Evolutionary conservation across 2,113 vertebrate genomes (phyloP).

Genomic region (Neotragus moschatus): DNA sequence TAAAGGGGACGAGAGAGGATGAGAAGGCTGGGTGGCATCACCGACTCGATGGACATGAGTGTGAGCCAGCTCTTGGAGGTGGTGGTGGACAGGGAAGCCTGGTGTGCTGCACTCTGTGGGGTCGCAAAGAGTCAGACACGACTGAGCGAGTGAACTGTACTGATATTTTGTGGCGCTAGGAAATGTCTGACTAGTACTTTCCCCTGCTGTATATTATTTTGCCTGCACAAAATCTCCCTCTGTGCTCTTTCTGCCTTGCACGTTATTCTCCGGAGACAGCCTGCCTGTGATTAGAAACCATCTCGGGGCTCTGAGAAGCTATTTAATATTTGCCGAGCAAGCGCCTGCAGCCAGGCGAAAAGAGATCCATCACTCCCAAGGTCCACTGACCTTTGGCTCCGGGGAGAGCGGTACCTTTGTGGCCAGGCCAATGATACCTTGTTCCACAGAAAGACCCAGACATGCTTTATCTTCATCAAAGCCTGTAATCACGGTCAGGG

Average conservation of each 20-base stretch:
- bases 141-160: background rate
- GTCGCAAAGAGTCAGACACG: background rate
- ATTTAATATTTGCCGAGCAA: background rate
- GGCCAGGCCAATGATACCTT: background rate
- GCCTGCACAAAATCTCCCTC: background rate
- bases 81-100: background rate
- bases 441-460: background rate
- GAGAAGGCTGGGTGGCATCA: background rate
- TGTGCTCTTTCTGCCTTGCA: background rate
- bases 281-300: background rate
- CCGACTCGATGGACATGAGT: background rate
- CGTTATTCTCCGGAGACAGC: background rate
- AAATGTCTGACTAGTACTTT: background rate
- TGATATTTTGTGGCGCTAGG: background rate
- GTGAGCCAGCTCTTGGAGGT: background rate
- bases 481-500: background rate
- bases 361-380: background rate
- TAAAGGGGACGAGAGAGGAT: background rate
- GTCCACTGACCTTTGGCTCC: background rate
- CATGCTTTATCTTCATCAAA: background rate
- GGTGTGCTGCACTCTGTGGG: background rate
- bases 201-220: background rate
- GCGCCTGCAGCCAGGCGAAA: accelerated
- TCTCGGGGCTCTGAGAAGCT: background rate
- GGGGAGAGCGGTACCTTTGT: background rate